Conservation (phyloP, 1,140 invertebrate genomes). For the Sweltsa coloradensis region DNA sequence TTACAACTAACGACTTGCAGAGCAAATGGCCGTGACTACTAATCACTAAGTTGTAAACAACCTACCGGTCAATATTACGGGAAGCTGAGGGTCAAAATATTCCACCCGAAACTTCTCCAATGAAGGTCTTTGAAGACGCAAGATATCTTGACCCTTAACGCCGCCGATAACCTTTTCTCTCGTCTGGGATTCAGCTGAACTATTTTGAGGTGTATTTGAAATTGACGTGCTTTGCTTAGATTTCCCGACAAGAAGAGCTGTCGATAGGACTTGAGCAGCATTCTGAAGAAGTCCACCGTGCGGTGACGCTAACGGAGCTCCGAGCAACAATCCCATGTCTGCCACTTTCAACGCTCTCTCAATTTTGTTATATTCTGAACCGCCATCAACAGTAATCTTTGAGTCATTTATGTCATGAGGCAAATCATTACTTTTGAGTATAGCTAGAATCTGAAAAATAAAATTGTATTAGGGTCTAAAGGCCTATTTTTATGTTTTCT, state of each 20-base stretch:
- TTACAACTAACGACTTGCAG: no score
- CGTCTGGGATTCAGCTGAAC: background rate
- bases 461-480: slow-evolving; percentile 27
- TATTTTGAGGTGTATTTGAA: background rate
- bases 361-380: slow-evolving; percentile 17
- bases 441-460: slow-evolving; percentile 23
- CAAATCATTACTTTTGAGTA: slow-evolving; percentile 9
- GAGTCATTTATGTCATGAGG: no score
- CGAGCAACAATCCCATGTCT: slow-evolving; percentile 74
- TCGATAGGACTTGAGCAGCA: background rate
- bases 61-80: slow-evolving; percentile 45
- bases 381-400: no score
- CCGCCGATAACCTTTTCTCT: background rate
- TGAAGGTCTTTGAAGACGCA: slow-evolving; percentile 31
- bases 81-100: slow-evolving; percentile 41
- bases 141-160: background rate
- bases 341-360: slow-evolving; percentile 47
- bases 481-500: no score
- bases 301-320: slow-evolving; percentile 42
- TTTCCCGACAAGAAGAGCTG: background rate
- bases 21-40: no score
- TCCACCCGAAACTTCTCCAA: slow-evolving; percentile 48
- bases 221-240: background rate
- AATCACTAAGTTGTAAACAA: no score
- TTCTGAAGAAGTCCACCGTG: background rate